Evolutionary conservation across 2,797 vertebrate species (phyloP), one percentile per base, ranked within the genome.

Genomic region (Brachyrhaphis roseni): DNA sequence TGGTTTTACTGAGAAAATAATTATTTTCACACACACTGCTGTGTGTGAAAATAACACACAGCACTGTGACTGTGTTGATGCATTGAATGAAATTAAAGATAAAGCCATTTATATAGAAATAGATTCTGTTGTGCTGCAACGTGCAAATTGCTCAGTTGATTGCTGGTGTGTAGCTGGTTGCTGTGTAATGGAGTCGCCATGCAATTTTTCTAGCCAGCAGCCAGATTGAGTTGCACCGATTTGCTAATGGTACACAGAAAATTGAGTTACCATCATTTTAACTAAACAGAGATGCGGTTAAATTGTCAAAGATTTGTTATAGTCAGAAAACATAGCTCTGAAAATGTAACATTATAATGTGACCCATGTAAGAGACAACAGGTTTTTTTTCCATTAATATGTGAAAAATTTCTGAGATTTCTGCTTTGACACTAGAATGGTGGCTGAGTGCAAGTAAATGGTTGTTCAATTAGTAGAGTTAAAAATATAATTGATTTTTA

Each of bases 141-240:
- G 89, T 84, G 51, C 59, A 49, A 68, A 72, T 76, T 82, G 72
- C 87, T 92, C 77, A 70, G 55, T 86, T 71, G 49, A 73, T 49
- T 83, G 59, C 41, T 87, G 34, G 64, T 62, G 74, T 49, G 6
- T 41, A 5, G 62, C 31, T 39, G 8, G 18, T 66, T 12, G 34
- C 11, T 64, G 1, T 64, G 34, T 34, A 64, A 64, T 64, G 36
- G 20, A 41, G 64, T 41, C 7, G 3, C 1, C 1, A 4, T 20
- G 62, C 18, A 66, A 66, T 39, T 66, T 66, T 36, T 66, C 62
- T 18, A 66, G 16, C 36, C 62, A 66, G 34, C 62, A 66, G 31
- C 8, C 34, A 66, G 31, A 36, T 28, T 39, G 62, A 66, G 34
- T 66, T 39, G 34, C 18, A 66, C 34, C 1, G 18, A 20, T 66